phyloP scores from a whole-genome alignment of 2,113 vertebrate genomes.

The Aspiorhynchus laticeps region DNA sequence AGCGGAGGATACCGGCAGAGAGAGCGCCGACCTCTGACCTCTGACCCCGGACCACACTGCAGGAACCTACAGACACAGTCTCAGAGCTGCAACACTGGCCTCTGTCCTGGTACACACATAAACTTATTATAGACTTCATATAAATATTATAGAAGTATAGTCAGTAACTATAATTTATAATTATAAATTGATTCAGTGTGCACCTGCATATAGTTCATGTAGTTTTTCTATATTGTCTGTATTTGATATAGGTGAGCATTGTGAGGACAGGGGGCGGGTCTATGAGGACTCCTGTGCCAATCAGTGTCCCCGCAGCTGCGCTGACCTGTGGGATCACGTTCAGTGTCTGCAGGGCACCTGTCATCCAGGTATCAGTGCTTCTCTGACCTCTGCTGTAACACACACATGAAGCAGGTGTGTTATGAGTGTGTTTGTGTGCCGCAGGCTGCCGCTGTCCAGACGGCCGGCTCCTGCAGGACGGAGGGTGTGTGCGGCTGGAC shows the following conservation, averaged over 20 bases:
- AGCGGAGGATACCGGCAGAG: conserved; percentile 82
- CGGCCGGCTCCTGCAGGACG: conserved; percentile 81
- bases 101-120: conserved; percentile 81
- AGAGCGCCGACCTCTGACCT: conserved; percentile 67
- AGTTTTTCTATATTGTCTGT: neutral
- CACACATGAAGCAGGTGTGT: neutral
- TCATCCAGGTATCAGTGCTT: conserved; percentile 72
- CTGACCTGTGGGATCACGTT: conserved; percentile 85
- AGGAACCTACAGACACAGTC: conserved; percentile 77
- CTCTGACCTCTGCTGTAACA: neutral
- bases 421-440: neutral
- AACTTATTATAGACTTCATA: neutral
- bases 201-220: neutral
- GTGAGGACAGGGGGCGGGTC: conserved; percentile 76
- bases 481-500: conserved; percentile 73
- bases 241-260: conserved; percentile 76
- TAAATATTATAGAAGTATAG: too few relatives aligned
- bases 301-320: conserved; percentile 83
- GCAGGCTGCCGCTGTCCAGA: conserved; percentile 85
- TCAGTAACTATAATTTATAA: too few relatives aligned
- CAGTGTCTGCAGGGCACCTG: conserved; percentile 87
- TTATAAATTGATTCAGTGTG: neutral
- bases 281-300: conserved; percentile 79
- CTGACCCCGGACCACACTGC: conserved; percentile 69
- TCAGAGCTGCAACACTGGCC: conserved; percentile 82